phyloP scores from a whole-genome alignment of 2,113 vertebrate species.

The Hippotragus niger region DNA sequence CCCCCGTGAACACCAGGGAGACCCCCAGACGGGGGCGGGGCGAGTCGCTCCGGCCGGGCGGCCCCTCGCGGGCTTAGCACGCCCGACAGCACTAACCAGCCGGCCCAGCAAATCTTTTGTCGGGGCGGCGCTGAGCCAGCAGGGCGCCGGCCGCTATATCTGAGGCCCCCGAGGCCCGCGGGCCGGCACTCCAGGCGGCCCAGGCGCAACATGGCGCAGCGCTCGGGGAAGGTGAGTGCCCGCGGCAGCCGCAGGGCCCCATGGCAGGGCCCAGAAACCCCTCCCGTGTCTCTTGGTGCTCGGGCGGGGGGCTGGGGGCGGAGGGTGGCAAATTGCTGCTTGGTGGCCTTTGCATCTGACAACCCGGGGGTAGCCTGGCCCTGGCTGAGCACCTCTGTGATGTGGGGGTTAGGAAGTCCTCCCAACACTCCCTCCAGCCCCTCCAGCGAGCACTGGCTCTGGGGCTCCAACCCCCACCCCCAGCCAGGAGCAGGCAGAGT shows the following conservation, averaged over 20 bases:
- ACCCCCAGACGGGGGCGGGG: background rate
- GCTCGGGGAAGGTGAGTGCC: slow-evolving; percentile 92
- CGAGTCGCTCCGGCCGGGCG: background rate
- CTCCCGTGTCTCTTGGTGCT: accelerated
- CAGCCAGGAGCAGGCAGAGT: background rate
- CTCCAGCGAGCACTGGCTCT: background rate
- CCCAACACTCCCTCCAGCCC: accelerated
- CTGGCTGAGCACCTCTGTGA: background rate
- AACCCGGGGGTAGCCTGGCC: too few species aligned
- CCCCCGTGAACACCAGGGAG: accelerated
- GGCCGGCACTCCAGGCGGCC: background rate
- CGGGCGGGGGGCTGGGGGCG: accelerated
- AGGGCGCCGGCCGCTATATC: slow-evolving; percentile 79
- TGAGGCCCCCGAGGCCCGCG: slow-evolving; percentile 17
- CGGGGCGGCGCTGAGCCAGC: slow-evolving; percentile 70
- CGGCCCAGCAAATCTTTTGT: slow-evolving; percentile 90
- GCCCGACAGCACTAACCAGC: slow-evolving; percentile 62
- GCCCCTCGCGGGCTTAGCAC: slow-evolving; percentile 31
- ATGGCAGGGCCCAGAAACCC: background rate
- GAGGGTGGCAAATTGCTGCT: background rate
- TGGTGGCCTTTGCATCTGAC: background rate
- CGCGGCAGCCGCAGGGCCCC: accelerated
- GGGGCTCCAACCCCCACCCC: background rate
- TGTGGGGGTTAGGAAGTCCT: background rate
- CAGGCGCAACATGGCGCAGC: slow-evolving; percentile 88